Conservation (phyloP, 2,888 invertebrate genomes). For the Phaedon cochleariae region DNA sequence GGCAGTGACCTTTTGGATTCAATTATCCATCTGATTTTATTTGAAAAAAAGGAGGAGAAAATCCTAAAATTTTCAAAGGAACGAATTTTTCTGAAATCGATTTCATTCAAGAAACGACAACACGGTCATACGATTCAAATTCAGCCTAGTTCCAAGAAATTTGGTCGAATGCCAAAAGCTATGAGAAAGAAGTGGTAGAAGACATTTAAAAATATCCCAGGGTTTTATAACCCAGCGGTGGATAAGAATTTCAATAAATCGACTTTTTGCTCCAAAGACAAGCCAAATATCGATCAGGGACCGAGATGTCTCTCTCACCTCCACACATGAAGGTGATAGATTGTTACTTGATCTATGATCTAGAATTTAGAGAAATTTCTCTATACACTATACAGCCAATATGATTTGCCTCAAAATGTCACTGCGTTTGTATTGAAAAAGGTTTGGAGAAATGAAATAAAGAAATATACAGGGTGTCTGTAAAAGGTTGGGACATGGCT, state of each 20-base stretch:
- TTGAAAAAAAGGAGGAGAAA: no score
- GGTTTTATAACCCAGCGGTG: background rate
- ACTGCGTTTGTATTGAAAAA: no score
- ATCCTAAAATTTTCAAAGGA: no score
- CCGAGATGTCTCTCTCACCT: background rate
- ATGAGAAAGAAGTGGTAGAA: background rate
- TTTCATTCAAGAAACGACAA: no score
- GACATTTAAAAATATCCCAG: background rate
- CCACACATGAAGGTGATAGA: background rate
- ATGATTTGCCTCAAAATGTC: no score
- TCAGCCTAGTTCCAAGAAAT: background rate
- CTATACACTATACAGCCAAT: no score
- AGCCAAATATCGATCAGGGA: background rate
- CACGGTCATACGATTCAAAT: background rate
- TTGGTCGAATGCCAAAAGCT: background rate
- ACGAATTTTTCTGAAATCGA: no score
- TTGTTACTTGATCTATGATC: background rate
- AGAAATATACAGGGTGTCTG: no score
- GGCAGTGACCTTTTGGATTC: no score
- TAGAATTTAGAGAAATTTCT: background rate
- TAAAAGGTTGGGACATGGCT: no score
- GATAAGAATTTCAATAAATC: slow-evolving; percentile 2
- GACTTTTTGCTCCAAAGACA: background rate
- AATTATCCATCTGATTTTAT: no score
- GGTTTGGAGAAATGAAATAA: no score